Conservation (phyloP, 2,797 vertebrate species). For the Simalia tracyae region DNA sequence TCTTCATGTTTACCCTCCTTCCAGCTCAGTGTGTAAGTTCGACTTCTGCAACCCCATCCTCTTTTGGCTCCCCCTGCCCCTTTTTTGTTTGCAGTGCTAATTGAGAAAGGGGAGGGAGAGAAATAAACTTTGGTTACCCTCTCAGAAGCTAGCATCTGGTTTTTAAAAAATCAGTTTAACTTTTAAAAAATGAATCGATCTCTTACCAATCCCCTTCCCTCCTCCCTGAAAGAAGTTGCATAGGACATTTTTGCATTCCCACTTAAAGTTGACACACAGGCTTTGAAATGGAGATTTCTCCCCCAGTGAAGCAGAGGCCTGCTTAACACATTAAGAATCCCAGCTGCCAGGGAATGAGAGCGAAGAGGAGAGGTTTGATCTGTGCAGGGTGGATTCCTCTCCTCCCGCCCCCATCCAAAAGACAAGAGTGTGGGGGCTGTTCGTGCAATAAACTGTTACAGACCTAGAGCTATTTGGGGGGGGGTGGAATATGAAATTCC, state of each 20-base stretch:
- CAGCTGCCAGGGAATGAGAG: constrained; percentile 27
- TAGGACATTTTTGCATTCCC: constrained; percentile 6
- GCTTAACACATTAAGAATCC: constrained; percentile 29
- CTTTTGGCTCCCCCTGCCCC: not conserved
- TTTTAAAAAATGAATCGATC: not conserved
- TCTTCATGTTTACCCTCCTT: not conserved
- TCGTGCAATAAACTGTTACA: constrained; percentile 20
- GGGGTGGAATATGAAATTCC: constrained; percentile 33
- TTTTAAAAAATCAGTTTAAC: not conserved
- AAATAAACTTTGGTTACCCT: not conserved
- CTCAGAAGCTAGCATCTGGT: not conserved
- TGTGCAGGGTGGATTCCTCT: not conserved
- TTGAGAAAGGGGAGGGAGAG: not conserved
- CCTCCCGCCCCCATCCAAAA: not conserved
- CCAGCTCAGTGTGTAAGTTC: not conserved
- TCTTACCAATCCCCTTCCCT: not conserved
- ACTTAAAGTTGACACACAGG: constrained; percentile 32
- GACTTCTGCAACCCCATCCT: not conserved
- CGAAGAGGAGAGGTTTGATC: constrained; percentile 20
- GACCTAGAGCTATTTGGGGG: constrained; percentile 18
- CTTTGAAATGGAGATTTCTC: constrained; percentile 44
- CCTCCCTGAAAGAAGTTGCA: not conserved
- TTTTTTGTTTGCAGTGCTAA: not conserved
- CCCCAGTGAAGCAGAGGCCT: constrained; percentile 1
- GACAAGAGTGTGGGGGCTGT: constrained; percentile 9